Evolutionary conservation across 2,888 invertebrate genomes (phyloP).

Genomic region (Dynastes hyllus): DNA sequence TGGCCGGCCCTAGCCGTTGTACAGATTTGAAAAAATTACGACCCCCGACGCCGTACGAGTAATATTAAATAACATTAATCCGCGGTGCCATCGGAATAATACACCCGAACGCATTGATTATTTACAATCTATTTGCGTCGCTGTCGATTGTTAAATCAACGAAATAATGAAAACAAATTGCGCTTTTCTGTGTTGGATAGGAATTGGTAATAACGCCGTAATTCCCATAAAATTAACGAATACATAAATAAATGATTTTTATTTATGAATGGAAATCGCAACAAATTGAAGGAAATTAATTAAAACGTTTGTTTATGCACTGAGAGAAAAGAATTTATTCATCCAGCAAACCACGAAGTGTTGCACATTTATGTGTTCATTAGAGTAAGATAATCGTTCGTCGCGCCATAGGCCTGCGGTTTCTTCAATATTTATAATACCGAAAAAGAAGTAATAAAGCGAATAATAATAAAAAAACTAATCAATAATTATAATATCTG

Average conservation of each 20-base stretch:
- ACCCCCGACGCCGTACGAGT: neutral
- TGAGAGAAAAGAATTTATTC: no score
- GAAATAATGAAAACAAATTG: slow-evolving; percentile 36
- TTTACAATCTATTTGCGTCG: slow-evolving; percentile 37
- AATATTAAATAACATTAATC: slow-evolving; percentile 47
- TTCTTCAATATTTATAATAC: no score
- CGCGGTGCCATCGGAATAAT: slow-evolving; percentile 6
- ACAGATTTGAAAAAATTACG: slow-evolving; percentile 18
- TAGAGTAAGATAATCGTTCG: no score
- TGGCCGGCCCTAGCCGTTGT: slow-evolving; percentile 7
- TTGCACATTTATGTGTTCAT: no score
- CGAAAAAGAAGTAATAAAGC: no score
- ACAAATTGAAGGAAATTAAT: no score
- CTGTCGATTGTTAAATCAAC: slow-evolving; percentile 25
- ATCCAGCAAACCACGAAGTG: no score
- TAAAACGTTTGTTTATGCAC: no score
- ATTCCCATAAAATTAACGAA: slow-evolving; percentile 13
- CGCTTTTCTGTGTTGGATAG: slow-evolving; percentile 10
- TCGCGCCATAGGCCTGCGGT: no score
- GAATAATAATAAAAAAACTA: no score
- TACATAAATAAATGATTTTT: neutral
- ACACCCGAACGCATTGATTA: slow-evolving; percentile 32
- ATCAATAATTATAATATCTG: no score
- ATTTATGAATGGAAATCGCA: neutral
- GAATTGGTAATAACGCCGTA: slow-evolving; percentile 5